These are phyloP conservation scores for Dendrolimus punctatus DNA, from an alignment of 1,140 invertebrate species.

Conservation along the genomic window DNA sequence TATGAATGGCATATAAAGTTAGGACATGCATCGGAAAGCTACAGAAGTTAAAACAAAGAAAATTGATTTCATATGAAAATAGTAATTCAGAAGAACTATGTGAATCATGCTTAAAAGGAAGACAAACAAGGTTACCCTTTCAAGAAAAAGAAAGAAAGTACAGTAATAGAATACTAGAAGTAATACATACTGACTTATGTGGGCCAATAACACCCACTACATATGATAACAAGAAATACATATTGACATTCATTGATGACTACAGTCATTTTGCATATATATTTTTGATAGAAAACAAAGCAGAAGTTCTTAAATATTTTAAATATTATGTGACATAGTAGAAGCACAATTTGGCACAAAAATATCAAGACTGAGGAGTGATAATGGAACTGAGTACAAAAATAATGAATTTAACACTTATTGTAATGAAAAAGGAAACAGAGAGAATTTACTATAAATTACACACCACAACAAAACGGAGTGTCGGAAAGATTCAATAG, in stretches of 20 bases:
- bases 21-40: background rate
- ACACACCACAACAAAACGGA: constrained; percentile 1
- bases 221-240: constrained; percentile 2
- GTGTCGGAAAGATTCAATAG: background rate
- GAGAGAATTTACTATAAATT: background rate
- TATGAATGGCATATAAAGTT: constrained; percentile 1
- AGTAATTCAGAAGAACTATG: no score
- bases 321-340: background rate
- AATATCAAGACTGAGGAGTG: background rate
- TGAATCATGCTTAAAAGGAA: background rate
- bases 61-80: constrained; percentile 1
- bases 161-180: background rate
- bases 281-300: background rate
- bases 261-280: background rate
- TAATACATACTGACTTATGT: constrained; percentile 1
- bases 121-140: background rate
- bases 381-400: background rate
- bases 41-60: background rate
- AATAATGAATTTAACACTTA: background rate
- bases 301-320: background rate
- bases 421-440: constrained; percentile 1
- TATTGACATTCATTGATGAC: background rate
- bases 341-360: constrained; percentile 1
- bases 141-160: background rate
- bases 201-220: constrained; percentile 1